Conservation (phyloP, 2,113 vertebrate genomes). For the Gallinago media region DNA sequence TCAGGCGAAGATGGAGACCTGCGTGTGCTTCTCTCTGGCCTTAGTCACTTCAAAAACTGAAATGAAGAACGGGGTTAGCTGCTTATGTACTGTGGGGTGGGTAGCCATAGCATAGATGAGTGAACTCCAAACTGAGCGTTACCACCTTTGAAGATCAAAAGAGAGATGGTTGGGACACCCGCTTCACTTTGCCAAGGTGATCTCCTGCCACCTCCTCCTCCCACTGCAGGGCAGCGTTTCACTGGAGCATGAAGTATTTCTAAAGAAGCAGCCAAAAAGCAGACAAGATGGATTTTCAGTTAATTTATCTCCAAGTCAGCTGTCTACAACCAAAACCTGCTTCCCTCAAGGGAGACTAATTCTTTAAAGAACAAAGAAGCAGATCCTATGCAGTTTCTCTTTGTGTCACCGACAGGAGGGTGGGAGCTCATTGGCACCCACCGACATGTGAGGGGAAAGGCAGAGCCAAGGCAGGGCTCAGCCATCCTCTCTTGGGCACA, state of each 20-base stretch:
- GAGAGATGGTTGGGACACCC: conserved; percentile 44
- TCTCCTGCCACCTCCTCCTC: conserved; percentile 1
- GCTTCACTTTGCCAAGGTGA: conserved; percentile 22
- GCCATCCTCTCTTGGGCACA: background rate
- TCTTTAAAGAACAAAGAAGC: background rate
- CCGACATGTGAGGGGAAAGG: background rate
- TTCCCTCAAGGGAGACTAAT: background rate
- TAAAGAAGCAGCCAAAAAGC: conserved; percentile 36
- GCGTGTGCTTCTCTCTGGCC: conserved; percentile 31
- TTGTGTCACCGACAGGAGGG: background rate
- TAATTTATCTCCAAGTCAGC: conserved; percentile 15
- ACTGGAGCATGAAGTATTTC: conserved; percentile 31
- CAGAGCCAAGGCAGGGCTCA: background rate
- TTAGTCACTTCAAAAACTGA: conserved; percentile 67
- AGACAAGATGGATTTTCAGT: background rate
- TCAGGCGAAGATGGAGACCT: background rate
- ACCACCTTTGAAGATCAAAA: conserved; percentile 80
- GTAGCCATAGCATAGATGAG: conserved; percentile 50
- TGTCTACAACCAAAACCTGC: background rate
- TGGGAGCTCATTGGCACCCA: background rate
- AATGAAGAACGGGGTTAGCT: conserved; percentile 57
- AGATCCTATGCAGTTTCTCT: background rate
- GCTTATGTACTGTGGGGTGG: conserved; percentile 54
- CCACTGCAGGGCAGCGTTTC: conserved; percentile 23
- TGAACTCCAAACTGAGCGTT: conserved; percentile 75